Base-by-base conservation (phyloP, 2,888 invertebrate species). In the Melanostoma scalare region DNA sequence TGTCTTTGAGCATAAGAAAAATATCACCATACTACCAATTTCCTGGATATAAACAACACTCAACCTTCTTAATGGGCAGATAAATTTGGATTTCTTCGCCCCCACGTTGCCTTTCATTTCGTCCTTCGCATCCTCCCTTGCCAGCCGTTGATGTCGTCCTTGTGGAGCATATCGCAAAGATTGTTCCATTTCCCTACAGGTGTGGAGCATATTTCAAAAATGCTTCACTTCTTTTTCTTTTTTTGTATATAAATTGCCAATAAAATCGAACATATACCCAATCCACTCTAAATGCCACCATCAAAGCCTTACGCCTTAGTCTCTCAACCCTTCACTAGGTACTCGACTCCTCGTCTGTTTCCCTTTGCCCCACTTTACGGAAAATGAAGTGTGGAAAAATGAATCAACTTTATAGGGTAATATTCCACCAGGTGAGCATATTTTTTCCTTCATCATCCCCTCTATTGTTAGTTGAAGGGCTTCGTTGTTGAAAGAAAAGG, bases 331-430 rank as follows among this genome's bases (percentile, higher is more conserved):
- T 36, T 5, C 63, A 33, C 48, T 20, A 9, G n/a, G 6, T n/a
- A 10, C n/a, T 53, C 35, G n/a, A 9, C 9, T 8, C 6, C 3
- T 9, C 50, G 6, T 20, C 48, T 10, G 46, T 35, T 35, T 6
- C 5, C 31, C 48, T 40, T 30, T 33, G 3, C 35, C 36, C 65
- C 63, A 60, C 68, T 77, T 78, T 69, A 65, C 50, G 69, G 69
- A 82, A 82, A 82, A 82, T 82, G 82, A 82, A 82, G 82, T 82
- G 82, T 78, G 78, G 69, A 82, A 82, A 82, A 82, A 78, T 82
- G 82, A 82, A 82, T 82, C 78, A 82, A 78, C 52, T 78, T 82
- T 82, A 78, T 77, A 69, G 68, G 82, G 82, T 73, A 74, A 82
- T 82, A 82, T 78, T 82, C 82, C 73, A 63, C 63, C 63, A 82